phyloP scores from a whole-genome alignment of 2,113 vertebrate genomes.

The Ondatra zibethicus region DNA sequence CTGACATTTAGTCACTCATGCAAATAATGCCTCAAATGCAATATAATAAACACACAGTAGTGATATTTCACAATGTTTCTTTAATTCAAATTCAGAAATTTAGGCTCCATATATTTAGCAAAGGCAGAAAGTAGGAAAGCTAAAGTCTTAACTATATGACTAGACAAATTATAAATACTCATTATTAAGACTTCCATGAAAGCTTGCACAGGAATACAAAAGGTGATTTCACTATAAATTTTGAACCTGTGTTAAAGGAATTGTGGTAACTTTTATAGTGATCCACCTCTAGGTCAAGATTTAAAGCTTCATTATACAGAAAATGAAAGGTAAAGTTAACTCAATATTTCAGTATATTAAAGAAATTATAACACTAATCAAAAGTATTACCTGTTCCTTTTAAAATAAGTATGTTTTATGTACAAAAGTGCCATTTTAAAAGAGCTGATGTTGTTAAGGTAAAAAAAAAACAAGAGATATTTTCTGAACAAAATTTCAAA shows the following conservation, averaged over 20 bases:
- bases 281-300: slow-evolving; percentile 2
- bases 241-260: slow-evolving; percentile 72
- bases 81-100: slow-evolving; percentile 82
- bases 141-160: slow-evolving; percentile 80
- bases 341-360: slow-evolving; percentile 78
- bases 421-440: slow-evolving; percentile 84
- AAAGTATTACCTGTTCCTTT: slow-evolving; percentile 79
- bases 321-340: slow-evolving; percentile 82
- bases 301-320: slow-evolving; percentile 81
- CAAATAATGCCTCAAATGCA: slow-evolving; percentile 71
- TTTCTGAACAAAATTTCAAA: slow-evolving; percentile 83
- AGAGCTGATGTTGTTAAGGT: slow-evolving; percentile 80
- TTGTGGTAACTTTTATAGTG: neutral
- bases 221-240: slow-evolving; percentile 77
- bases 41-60: slow-evolving; percentile 77
- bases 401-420: slow-evolving; percentile 86
- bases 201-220: slow-evolving; percentile 83
- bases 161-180: slow-evolving; percentile 75
- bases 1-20: slow-evolving; percentile 83
- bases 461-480: slow-evolving; percentile 80
- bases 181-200: slow-evolving; percentile 85
- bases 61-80: slow-evolving; percentile 84
- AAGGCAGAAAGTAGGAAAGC: slow-evolving; percentile 83
- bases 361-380: slow-evolving; percentile 84
- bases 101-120: slow-evolving; percentile 75